Evolutionary conservation across 1,140 invertebrate genomes (phyloP), one percentile per base, ranked within the genome.

Genomic region (Ceratina australensis): DNA sequence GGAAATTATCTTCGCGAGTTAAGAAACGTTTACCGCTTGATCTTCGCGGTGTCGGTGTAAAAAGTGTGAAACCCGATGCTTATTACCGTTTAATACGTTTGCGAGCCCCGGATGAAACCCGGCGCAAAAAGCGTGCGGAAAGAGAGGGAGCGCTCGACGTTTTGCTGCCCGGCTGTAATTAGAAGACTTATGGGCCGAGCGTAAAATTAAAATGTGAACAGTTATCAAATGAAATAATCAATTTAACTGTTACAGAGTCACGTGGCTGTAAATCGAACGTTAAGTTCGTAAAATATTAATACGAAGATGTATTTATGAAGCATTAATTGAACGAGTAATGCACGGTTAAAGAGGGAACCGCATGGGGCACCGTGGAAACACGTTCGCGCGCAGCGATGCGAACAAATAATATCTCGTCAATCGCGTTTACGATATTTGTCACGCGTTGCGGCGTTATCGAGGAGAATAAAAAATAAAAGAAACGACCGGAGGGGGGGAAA

Each of bases 1-100:
- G 10, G n/a, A 22, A 81, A 81, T 81, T 16, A 69, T 56, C 42
- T 50, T 26, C 5, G 22, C 15, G 18, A 47, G 64, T 73, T 63
- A 63, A 69, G 28, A 50, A 67, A 12, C 16, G 49, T 80, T 76
- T 20, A 20, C 42, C 8, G 3, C 64, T 16, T 49, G 16, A 18
- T 0, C 33, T 42, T 18, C 15, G 52, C 10, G 15, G 16, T 7
- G 8, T 20, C 2, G 16, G 15, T 0, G 28, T 24, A 54, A 64
- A 56, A 56, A 54, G 3, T 12, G 3, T 12, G 15, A 42, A 73
- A 42, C 3, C 18, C 26, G 22, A 8, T n/a, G 16, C 18, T 42
- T 54, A 54, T 73, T 73, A 33, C 33, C 10, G 26, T 64, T 12
- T 33, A 42, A 73, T 61, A 22, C 3, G 3, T 20, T 28, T 13